Evolutionary conservation across 2,113 vertebrate genomes (phyloP), one percentile per base, ranked within the genome.

Genomic region (Oncorhynchus gorbuscha): DNA sequence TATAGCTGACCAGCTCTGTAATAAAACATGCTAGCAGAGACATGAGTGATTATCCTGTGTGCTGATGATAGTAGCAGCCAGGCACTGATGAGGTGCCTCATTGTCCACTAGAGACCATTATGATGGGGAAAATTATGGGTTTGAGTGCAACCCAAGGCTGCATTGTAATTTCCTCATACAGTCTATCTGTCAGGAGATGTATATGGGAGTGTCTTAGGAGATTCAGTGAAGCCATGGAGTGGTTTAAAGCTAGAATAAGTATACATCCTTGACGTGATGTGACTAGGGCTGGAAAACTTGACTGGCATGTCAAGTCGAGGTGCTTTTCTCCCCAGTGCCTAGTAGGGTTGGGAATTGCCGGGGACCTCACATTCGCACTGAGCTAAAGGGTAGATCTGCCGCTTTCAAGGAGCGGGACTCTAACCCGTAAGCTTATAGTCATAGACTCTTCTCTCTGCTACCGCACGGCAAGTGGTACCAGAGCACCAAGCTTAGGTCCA

Each of bases 231-330:
- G 66, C 79, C 70, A 79, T 14, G 72, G 48, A 20, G 51, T 82
- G 75, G 75, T 87, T 88, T 85, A 80, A 85, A 83, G 79, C 81
- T 66, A 74, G 76, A 72, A 72, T 79, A 62, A 71, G 73, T 76
- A 81, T 77, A 80, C 55, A 66, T 81, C 79, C 30, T 75, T 75
- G 68, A 77, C 70, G 78, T 49, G 66, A 75, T 64, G 30, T 55
- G 45, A 51, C 18, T 61, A 6, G 16, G 24, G 74, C 76, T 18
- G 30, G 68, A 32, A 77, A 79, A 72, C 84, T 69, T 68, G 49
- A 59, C 59, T 65, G 35, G 55, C 45, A 49, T 81, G 66, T 71
- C 66, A 73, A 65, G 69, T 72, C 58, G 58, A 35, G 5, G 32
- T 18, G 30, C 4, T 68, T 35, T 68, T 16, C 32, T 32, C 20